phyloP scores from a whole-genome alignment of 2,888 invertebrate genomes.

The Iphiclides podalirius region DNA sequence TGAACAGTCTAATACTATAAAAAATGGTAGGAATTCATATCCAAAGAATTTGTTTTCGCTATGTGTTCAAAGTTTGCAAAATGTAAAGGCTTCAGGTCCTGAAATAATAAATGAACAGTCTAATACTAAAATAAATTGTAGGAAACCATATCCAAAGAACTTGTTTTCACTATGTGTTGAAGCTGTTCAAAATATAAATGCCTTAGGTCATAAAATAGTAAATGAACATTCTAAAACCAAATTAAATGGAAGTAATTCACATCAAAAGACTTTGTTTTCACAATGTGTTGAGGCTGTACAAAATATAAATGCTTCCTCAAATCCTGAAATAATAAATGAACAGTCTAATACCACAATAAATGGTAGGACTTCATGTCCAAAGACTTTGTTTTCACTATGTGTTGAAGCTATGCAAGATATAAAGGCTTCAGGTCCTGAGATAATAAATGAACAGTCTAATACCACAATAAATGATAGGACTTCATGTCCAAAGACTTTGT shows the following conservation, averaged over 20 bases:
- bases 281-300: no score
- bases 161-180: constrained; percentile 34
- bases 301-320: not conserved
- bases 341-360: constrained; percentile 7
- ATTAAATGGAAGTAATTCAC: no score
- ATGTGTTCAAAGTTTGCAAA: constrained; percentile 32
- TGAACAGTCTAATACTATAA: constrained; percentile 2
- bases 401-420: constrained; percentile 25
- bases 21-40: not conserved
- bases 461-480: no score
- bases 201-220: no score
- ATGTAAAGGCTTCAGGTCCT: no score
- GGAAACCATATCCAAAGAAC: no score
- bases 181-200: constrained; percentile 12
- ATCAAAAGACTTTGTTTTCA: no score
- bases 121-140: no score
- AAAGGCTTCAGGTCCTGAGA: no score
- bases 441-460: constrained; percentile 1
- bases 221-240: not conserved
- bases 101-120: no score
- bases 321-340: constrained; percentile 1
- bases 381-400: constrained; percentile 36
- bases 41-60: constrained; percentile 43
- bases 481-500: constrained; percentile 35
- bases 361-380: constrained; percentile 17